phyloP scores from a whole-genome alignment of 2,113 vertebrate species.

The Turnix velox region DNA sequence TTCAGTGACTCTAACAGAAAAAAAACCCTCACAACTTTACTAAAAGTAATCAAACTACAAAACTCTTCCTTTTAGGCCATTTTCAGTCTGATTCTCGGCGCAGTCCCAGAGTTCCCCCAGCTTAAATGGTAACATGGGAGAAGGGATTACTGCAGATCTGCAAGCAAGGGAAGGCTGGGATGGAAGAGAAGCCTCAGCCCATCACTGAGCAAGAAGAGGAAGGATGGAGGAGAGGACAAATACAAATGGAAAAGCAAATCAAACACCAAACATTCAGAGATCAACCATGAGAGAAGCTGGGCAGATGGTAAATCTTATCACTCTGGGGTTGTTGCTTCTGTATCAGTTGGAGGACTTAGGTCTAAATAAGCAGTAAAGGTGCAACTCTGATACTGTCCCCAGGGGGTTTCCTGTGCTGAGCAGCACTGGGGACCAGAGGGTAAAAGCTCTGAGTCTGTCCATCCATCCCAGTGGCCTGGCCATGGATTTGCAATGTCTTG shows the following conservation, averaged over 20 bases:
- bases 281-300: background rate
- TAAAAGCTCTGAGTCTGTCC: rapidly evolving
- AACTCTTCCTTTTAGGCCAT: background rate
- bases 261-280: background rate
- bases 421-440: background rate
- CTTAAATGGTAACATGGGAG: background rate
- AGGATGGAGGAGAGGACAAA: background rate
- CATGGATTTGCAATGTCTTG: rapidly evolving
- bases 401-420: background rate
- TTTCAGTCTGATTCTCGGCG: background rate
- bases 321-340: background rate
- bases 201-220: background rate
- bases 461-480: background rate
- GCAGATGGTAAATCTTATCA: background rate
- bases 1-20: background rate
- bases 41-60: background rate
- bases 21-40: background rate
- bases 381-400: background rate
- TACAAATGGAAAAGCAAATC: background rate
- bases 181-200: background rate
- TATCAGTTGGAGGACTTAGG: background rate
- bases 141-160: background rate
- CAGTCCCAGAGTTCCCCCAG: background rate
- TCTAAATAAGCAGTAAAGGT: background rate
- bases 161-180: background rate